A percentile compares a stretch with the other conserved stretches of the same genome.
phyloP scores from a whole-genome alignment of 2,888 invertebrate genomes.

The Pecten maximus region DNA sequence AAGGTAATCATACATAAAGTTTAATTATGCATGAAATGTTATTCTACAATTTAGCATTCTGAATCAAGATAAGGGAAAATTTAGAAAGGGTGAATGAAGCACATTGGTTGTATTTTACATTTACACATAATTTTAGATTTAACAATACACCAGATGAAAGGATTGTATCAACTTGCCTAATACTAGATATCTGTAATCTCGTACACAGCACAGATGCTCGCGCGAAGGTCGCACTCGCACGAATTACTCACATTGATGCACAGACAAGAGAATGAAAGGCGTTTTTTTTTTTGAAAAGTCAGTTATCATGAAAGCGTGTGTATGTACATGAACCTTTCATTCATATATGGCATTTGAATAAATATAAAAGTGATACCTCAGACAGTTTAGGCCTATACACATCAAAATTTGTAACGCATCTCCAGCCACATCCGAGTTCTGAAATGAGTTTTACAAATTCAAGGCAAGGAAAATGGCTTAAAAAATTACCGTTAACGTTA shows the following conservation, averaged over 20 bases:
- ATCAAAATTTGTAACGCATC: too few relatives aligned
- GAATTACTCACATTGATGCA: not conserved
- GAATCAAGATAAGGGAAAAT: not conserved
- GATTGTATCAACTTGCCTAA: not conserved
- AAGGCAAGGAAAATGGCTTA: not conserved
- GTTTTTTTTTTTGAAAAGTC: not conserved
- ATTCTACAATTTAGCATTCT: not conserved
- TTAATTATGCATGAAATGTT: conserved; percentile 7
- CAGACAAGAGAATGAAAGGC: not conserved
- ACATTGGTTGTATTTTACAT: not conserved
- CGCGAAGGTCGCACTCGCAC: not conserved
- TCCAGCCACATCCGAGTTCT: not conserved
- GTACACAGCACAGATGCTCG: not conserved
- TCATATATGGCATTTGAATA: not conserved
- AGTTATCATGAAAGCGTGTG: conserved; percentile 15
- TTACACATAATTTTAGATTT: not conserved
- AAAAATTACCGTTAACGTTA: not conserved
- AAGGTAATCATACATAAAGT: not conserved
- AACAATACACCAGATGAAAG: not conserved
- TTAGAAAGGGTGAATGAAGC: not conserved
- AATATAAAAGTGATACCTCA: not conserved
- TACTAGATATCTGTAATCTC: not conserved
- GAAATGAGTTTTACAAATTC: not conserved
- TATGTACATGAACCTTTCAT: not conserved
- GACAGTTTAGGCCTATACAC: too few relatives aligned